Conservation (phyloP, 1,140 invertebrate species). For the Drosophila takahashii region DNA sequence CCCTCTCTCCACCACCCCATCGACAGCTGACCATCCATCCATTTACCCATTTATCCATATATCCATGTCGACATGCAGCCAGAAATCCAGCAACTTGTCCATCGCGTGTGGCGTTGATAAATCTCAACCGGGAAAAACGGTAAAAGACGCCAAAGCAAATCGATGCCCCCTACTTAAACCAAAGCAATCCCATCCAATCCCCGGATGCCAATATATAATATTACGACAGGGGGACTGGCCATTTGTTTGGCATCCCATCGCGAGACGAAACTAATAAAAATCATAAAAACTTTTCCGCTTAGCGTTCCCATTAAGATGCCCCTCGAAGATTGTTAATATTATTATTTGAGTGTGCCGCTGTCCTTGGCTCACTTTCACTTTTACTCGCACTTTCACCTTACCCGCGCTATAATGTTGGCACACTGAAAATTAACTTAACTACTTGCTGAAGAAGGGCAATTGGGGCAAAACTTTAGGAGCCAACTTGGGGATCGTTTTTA, state of each 20-base stretch:
- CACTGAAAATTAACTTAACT: slow-evolving; percentile 39
- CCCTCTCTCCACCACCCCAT: background rate
- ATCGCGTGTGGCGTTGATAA: slow-evolving; percentile 46
- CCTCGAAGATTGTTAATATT: slow-evolving; percentile 47
- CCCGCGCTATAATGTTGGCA: slow-evolving; percentile 3
- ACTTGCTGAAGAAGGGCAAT: slow-evolving; percentile 21
- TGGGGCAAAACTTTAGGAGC: slow-evolving; percentile 5
- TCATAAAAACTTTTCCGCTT: slow-evolving; percentile 74
- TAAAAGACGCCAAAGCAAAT: slow-evolving; percentile 5
- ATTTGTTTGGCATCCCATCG: slow-evolving; percentile 34
- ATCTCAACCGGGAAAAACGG: slow-evolving; percentile 24
- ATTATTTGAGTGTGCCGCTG: slow-evolving; percentile 39
- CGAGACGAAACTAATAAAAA: slow-evolving; percentile 61
- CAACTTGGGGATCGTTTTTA: slow-evolving; percentile 7
- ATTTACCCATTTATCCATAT: background rate
- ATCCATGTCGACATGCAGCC: slow-evolving; percentile 6
- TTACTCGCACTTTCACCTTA: slow-evolving; percentile 13
- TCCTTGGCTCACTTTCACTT: slow-evolving; percentile 32
- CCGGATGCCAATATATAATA: slow-evolving; percentile 40
- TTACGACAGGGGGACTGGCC: slow-evolving; percentile 13
- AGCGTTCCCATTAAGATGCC: slow-evolving; percentile 35
- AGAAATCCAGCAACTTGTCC: slow-evolving; percentile 20
- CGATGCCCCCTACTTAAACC: background rate
- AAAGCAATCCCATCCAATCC: slow-evolving; percentile 22
- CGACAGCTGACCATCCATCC: slow-evolving; percentile 19